phyloP scores from a whole-genome alignment of 2,888 invertebrate genomes.

The Agrotis clavis region DNA sequence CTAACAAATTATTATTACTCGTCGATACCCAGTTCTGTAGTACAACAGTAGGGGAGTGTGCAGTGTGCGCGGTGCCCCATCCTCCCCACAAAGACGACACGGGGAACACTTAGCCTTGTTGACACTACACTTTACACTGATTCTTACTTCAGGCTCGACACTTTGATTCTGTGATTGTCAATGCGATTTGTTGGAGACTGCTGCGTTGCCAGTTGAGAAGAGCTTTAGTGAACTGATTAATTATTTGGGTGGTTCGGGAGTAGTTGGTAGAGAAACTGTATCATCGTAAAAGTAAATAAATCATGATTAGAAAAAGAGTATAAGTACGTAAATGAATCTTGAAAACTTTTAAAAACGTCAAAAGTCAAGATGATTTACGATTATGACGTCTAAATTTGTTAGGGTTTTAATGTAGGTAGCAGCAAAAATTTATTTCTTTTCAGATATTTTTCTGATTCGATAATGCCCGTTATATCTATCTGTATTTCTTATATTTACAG shows the following conservation, averaged over 20 bases:
- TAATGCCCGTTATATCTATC: too few species aligned
- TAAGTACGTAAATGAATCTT: not conserved
- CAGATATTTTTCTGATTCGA: too few species aligned
- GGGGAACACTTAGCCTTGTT: conserved; percentile 89
- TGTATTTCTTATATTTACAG: too few species aligned
- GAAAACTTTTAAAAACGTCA: not conserved
- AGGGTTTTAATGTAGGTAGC: too few species aligned
- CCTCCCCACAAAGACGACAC: conserved; percentile 87
- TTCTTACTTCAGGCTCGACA: conserved; percentile 79
- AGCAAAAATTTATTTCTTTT: too few species aligned
- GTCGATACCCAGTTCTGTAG: conserved; percentile 48
- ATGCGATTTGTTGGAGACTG: conserved; percentile 56
- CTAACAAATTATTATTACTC: conserved; percentile 36
- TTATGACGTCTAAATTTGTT: too few species aligned
- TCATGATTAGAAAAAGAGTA: not conserved
- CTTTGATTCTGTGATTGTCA: conserved; percentile 71
- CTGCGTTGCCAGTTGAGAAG: conserved; percentile 38
- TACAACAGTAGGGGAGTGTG: conserved; percentile 43
- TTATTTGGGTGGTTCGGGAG: not conserved
- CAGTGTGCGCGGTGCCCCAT: conserved; percentile 52
- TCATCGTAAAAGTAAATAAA: not conserved
- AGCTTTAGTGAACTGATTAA: conserved; percentile 42
- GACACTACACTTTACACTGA: conserved; percentile 89
- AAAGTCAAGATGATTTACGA: too few species aligned
- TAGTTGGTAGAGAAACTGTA: not conserved